Conservation (phyloP, 2,113 vertebrate species). For the Axis porcinus region DNA sequence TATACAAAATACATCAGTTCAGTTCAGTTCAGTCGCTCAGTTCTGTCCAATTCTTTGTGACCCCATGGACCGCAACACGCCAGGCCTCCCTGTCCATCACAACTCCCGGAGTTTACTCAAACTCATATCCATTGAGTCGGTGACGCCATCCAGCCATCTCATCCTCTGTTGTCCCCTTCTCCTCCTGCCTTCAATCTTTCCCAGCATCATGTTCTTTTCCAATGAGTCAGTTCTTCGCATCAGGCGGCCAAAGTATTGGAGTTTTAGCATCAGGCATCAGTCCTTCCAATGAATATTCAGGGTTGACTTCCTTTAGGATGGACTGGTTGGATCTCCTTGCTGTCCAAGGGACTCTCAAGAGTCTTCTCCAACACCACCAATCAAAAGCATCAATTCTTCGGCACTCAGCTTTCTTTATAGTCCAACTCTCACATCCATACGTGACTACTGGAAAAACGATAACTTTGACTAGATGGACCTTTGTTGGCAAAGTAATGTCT, state of each 20-base stretch:
- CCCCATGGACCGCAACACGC: background rate
- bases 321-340: background rate
- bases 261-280: background rate
- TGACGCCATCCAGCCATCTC: background rate
- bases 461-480: background rate
- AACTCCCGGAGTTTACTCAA: background rate
- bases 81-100: background rate
- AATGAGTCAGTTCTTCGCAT: background rate
- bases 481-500: background rate
- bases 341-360: background rate
- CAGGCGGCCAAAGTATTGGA: background rate
- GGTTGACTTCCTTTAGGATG: background rate
- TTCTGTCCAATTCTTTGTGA: background rate
- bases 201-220: background rate
- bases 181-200: background rate
- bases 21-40: background rate
- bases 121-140: background rate
- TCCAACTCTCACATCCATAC: background rate
- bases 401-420: background rate
- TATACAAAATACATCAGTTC: background rate
- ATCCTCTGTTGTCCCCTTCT: background rate
- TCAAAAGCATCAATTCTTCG: background rate
- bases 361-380: background rate
- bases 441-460: background rate
- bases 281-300: background rate